A percentile compares a stretch with the other conserved stretches of the same genome.
These are phyloP conservation scores for Hyposoter didymator DNA, from an alignment of 2,888 invertebrate genomes.

Conservation along the genomic window DNA sequence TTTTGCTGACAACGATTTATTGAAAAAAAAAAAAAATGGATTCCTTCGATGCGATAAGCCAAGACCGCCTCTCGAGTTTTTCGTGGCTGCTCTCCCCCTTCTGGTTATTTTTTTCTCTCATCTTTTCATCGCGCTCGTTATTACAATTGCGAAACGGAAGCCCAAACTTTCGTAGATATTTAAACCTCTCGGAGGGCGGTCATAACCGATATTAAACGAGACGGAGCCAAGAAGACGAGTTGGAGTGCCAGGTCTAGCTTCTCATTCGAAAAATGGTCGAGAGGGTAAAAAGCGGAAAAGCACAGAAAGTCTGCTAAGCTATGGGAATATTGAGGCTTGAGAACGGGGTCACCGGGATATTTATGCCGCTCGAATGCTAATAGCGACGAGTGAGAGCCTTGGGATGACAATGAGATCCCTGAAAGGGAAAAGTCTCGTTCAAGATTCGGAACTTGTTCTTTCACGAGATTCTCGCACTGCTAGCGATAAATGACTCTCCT, in stretches of 20 bases:
- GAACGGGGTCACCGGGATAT: slow-evolving; percentile 64
- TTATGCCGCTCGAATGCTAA: slow-evolving; percentile 49
- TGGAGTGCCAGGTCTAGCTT: slow-evolving; percentile 17
- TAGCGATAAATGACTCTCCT: slow-evolving; percentile 23
- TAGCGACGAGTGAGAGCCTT: slow-evolving; percentile 42
- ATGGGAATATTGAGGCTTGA: slow-evolving; percentile 58
- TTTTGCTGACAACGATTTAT: not conserved
- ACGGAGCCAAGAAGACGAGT: slow-evolving; percentile 37
- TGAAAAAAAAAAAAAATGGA: not conserved
- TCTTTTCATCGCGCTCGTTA: slow-evolving; percentile 44
- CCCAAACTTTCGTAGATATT: slow-evolving; percentile 48
- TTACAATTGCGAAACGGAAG: slow-evolving; percentile 38
- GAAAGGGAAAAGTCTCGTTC: slow-evolving; percentile 47
- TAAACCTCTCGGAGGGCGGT: slow-evolving; percentile 45
- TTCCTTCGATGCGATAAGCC: not conserved
- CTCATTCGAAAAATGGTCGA: slow-evolving; percentile 59
- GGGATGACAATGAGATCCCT: slow-evolving; percentile 56
- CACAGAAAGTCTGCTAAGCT: slow-evolving; percentile 41
- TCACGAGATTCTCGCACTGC: slow-evolving; percentile 13
- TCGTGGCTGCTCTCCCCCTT: not conserved
- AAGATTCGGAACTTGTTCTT: slow-evolving; percentile 49
- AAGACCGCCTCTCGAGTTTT: not conserved
- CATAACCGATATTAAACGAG: slow-evolving; percentile 62
- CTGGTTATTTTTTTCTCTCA: not conserved
- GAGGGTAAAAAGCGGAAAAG: slow-evolving; percentile 39